Conservation (phyloP, 2,888 invertebrate species). For the Poecilobothrus nobilitatus region DNA sequence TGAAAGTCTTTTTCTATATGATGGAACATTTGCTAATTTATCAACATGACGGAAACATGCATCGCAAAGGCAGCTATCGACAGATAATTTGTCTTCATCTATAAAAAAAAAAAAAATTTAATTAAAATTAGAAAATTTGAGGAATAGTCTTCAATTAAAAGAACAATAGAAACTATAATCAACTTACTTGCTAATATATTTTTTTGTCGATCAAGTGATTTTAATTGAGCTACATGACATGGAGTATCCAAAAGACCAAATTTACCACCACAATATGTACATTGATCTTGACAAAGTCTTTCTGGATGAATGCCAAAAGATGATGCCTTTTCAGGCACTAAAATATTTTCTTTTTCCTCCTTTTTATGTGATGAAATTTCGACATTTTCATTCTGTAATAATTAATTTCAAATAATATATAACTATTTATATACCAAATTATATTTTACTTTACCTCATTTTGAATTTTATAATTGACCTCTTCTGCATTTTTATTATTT, state of each 20-base stretch:
- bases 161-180: neutral
- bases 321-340: slow-evolving; percentile 80
- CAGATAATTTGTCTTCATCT: slow-evolving; percentile 73
- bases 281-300: slow-evolving; percentile 72
- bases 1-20: slow-evolving; percentile 52
- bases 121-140: neutral
- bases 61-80: slow-evolving; percentile 78
- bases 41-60: slow-evolving; percentile 81
- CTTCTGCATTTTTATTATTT: slow-evolving; percentile 34
- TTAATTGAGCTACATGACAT: slow-evolving; percentile 79
- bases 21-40: slow-evolving; percentile 66
- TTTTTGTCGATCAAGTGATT: slow-evolving; percentile 69
- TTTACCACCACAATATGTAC: slow-evolving; percentile 79
- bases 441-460: slow-evolving; percentile 51
- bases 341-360: slow-evolving; percentile 48
- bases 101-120: slow-evolving; percentile 11
- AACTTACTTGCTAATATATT: slow-evolving; percentile 66
- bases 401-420: neutral
- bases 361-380: slow-evolving; percentile 30
- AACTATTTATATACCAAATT: slow-evolving; percentile 21
- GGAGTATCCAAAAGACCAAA: slow-evolving; percentile 80
- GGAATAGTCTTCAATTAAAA: neutral
- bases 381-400: neutral
- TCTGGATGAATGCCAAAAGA: slow-evolving; percentile 81
- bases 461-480: slow-evolving; percentile 61